Conservation (phyloP, 2,888 invertebrate species). For the Lysandra coridon region DNA sequence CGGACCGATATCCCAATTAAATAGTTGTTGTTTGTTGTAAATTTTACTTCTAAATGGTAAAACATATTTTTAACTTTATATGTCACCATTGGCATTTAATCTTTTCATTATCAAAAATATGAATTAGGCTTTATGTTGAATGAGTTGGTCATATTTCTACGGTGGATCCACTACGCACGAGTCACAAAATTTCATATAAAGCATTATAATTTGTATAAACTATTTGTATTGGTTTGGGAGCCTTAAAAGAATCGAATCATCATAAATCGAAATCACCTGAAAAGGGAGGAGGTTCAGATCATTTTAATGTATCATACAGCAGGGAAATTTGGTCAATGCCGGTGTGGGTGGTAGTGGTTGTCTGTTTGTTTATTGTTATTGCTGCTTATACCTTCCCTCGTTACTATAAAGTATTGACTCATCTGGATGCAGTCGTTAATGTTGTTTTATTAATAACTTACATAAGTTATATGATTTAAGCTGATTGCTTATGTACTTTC, state of each 20-base stretch:
- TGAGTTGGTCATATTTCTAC: too few species aligned
- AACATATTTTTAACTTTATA: too few species aligned
- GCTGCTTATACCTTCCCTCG: not conserved
- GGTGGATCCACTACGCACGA: too few species aligned
- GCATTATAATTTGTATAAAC: too few species aligned
- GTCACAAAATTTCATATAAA: too few species aligned
- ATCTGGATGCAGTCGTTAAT: not conserved
- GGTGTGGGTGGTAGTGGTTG: not conserved
- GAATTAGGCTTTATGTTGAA: too few species aligned
- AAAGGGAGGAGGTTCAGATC: not conserved
- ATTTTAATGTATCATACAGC: not conserved
- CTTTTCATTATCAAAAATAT: too few species aligned
- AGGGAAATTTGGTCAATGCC: not conserved
- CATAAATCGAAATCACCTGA: not conserved
- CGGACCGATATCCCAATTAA: not conserved
- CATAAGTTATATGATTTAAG: not conserved
- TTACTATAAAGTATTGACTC: conserved; percentile 18
- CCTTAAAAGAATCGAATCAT: too few species aligned
- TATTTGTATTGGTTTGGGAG: too few species aligned
- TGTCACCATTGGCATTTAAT: too few species aligned
- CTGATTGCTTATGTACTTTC: not conserved
- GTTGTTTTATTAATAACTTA: not conserved
- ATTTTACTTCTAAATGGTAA: too few species aligned
- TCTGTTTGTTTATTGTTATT: conserved; percentile 25
- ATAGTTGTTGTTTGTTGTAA: not conserved